These are phyloP conservation scores for Recurvirostra avosetta DNA, from an alignment of 2,113 vertebrate genomes.

Conservation along the genomic window DNA sequence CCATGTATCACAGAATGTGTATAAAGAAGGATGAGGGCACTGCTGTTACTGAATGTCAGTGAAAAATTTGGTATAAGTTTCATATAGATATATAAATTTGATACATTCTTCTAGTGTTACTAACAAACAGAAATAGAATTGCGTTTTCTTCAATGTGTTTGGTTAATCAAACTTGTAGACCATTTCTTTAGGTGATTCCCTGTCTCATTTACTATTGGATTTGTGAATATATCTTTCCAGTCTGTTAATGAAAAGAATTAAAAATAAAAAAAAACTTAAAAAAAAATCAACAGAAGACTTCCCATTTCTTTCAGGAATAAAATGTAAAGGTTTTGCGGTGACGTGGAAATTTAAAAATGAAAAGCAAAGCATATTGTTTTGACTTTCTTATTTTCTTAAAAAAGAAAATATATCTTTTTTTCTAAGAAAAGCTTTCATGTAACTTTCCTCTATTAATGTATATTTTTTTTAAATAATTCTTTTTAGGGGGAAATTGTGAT, in stretches of 20 bases:
- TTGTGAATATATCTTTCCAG: neutral
- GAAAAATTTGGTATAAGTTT: neutral
- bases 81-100: neutral
- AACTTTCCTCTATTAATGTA: neutral
- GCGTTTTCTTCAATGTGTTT: neutral
- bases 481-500: neutral
- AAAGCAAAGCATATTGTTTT: neutral
- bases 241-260: neutral
- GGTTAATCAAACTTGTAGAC: neutral
- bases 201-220: neutral
- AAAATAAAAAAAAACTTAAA: neutral
- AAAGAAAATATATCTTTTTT: neutral
- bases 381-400: neutral
- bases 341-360: neutral
- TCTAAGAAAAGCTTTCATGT: neutral
- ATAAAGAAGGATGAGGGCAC: neutral
- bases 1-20: neutral
- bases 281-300: neutral
- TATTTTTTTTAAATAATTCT: neutral
- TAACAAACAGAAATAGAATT: neutral
- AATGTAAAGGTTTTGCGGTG: neutral
- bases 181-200: neutral
- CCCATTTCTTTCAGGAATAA: neutral
- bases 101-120: neutral
- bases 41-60: neutral